Evolutionary conservation across 2,888 invertebrate species (phyloP).

Genomic region (Amaurobius ferox): DNA sequence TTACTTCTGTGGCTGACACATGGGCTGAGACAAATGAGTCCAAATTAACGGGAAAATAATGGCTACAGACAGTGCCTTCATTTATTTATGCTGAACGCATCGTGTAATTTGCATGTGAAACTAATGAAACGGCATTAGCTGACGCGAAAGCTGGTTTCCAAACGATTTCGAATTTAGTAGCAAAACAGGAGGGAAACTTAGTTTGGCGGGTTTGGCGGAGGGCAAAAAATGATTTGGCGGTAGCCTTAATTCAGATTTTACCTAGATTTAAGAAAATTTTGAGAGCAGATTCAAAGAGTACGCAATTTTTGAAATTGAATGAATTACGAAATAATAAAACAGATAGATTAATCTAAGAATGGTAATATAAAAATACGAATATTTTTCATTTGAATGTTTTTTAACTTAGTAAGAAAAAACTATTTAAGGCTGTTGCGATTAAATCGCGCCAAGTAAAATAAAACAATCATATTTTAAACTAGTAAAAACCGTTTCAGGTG

Average conservation of each 20-base stretch:
- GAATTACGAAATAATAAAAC: too few species aligned
- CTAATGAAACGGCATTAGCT: slow-evolving; percentile 69
- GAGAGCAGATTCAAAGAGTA: too few species aligned
- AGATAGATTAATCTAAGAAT: too few species aligned
- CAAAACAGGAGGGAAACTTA: slow-evolving; percentile 32
- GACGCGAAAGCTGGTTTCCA: slow-evolving; percentile 40
- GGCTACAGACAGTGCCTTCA: slow-evolving; percentile 64
- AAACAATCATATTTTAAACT: too few species aligned
- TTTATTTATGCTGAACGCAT: slow-evolving; percentile 68
- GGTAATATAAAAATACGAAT: too few species aligned
- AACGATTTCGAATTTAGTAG: slow-evolving; percentile 59
- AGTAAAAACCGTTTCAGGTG: too few species aligned
- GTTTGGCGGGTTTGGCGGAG: slow-evolving; percentile 31
- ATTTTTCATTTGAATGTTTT: too few species aligned
- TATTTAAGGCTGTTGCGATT: too few species aligned
- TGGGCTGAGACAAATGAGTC: slow-evolving; percentile 65
- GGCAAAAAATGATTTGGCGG: background rate
- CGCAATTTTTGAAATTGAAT: too few species aligned
- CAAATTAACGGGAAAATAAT: slow-evolving; percentile 72
- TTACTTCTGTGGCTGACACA: slow-evolving; percentile 64
- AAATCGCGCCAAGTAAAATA: too few species aligned
- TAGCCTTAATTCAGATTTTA: background rate
- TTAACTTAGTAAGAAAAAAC: too few species aligned
- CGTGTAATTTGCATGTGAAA: slow-evolving; percentile 71
- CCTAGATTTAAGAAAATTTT: too few species aligned